phyloP scores from a whole-genome alignment of 2,797 vertebrate species.

The Brotula barbata region DNA sequence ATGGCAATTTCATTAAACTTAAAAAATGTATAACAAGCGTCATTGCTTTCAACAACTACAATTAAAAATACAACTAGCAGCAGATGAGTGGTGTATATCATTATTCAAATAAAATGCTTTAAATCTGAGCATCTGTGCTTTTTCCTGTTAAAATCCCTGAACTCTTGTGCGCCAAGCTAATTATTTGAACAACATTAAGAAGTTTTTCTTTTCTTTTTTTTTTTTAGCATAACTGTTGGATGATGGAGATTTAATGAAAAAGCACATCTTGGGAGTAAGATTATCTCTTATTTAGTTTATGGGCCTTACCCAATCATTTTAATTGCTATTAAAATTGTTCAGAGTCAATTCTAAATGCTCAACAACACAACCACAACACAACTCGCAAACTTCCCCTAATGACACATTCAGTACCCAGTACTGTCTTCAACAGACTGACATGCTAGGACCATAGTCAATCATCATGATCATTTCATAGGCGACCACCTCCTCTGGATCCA shows the following conservation, averaged over 20 bases:
- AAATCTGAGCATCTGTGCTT: no score
- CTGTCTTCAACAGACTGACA: not conserved
- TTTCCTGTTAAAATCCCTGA: no score
- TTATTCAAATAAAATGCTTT: not conserved
- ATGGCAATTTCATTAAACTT: no score
- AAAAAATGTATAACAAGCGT: not conserved
- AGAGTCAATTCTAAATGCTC: not conserved
- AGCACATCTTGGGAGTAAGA: not conserved
- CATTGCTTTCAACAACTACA: not conserved
- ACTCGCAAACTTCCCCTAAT: not conserved
- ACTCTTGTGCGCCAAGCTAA: no score
- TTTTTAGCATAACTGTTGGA: not conserved
- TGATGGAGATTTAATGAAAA: not conserved
- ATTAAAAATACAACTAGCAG: not conserved
- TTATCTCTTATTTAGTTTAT: not conserved
- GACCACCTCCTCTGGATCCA: not conserved
- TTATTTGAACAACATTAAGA: not conserved
- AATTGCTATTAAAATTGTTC: not conserved
- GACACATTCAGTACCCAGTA: not conserved
- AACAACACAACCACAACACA: not conserved
- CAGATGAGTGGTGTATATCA: no score
- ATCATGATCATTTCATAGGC: not conserved
- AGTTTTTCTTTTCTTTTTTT: not conserved
- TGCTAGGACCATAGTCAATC: no score
- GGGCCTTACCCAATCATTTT: not conserved